Evolutionary conservation across 1,140 invertebrate species (phyloP).

Genomic region (Zophobas atratus): DNA sequence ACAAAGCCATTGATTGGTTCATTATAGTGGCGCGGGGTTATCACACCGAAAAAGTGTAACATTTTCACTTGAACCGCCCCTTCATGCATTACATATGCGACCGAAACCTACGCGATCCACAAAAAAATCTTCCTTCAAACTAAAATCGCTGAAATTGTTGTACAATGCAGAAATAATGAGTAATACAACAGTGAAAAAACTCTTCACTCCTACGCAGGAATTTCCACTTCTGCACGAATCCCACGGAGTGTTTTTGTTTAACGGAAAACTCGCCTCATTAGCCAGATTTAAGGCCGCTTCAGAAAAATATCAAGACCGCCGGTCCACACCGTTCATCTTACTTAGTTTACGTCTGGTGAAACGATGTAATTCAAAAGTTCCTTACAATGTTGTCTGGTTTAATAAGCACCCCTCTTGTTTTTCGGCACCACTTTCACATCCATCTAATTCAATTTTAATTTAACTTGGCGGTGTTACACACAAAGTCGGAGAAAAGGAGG

Average conservation of each 20-base stretch:
- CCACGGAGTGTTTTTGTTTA: background rate
- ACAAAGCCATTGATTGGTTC: too few relatives aligned
- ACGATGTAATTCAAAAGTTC: conserved; percentile 18
- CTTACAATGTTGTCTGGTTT: background rate
- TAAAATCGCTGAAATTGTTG: too few relatives aligned
- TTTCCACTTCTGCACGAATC: too few relatives aligned
- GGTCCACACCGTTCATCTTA: background rate
- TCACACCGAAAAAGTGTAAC: too few relatives aligned
- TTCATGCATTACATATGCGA: too few relatives aligned
- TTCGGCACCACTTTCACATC: conserved; percentile 8
- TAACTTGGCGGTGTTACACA: conserved; percentile 1
- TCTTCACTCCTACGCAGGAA: too few relatives aligned
- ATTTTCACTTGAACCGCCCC: too few relatives aligned
- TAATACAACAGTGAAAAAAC: too few relatives aligned
- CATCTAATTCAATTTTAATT: conserved; percentile 27
- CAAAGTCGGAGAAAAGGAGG: background rate
- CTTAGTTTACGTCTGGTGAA: background rate
- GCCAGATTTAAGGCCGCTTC: background rate
- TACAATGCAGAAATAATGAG: too few relatives aligned
- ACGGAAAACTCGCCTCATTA: background rate
- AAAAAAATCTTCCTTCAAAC: too few relatives aligned
- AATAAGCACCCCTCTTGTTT: conserved; percentile 1
- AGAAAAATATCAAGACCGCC: background rate
- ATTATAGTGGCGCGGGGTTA: too few relatives aligned
- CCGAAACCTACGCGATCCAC: too few relatives aligned